Evolutionary conservation across 2,113 vertebrate species (phyloP).

Genomic region (Anarhynchus alexandrinus): DNA sequence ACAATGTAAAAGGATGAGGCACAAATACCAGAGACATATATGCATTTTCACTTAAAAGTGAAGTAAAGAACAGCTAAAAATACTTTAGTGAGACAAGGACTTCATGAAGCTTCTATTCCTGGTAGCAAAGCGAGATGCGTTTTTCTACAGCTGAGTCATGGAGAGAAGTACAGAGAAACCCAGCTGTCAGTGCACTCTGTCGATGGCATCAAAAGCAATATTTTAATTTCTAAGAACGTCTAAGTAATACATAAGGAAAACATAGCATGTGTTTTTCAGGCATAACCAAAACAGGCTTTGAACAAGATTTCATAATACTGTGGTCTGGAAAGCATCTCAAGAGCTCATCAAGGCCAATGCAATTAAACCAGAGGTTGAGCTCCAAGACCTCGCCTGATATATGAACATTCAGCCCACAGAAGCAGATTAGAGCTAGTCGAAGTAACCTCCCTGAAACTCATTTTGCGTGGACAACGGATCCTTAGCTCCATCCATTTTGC

Average conservation of each 20-base stretch:
- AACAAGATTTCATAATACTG: not conserved
- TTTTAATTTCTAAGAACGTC: not conserved
- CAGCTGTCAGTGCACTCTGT: not conserved
- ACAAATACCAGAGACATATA: not conserved
- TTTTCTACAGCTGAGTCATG: not conserved
- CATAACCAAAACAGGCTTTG: not conserved
- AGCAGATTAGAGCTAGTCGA: not conserved
- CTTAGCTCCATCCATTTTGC: not conserved
- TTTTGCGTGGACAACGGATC: not conserved
- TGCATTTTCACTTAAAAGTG: not conserved
- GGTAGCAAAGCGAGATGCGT: not conserved
- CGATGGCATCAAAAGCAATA: not conserved
- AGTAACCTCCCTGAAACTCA: not conserved
- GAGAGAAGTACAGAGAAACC: not conserved
- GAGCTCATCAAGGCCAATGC: not conserved
- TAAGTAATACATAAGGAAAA: not conserved
- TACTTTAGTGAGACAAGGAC: not conserved
- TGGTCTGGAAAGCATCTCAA: not conserved
- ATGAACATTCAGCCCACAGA: not conserved
- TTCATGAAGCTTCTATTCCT: not conserved
- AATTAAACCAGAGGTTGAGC: not conserved
- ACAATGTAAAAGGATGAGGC: not conserved
- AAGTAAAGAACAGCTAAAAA: not conserved
- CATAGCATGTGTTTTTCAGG: not conserved
- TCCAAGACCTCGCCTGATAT: fast-evolving